phyloP scores from a whole-genome alignment of 2,888 invertebrate genomes.

The Metopia argyrocephala region DNA sequence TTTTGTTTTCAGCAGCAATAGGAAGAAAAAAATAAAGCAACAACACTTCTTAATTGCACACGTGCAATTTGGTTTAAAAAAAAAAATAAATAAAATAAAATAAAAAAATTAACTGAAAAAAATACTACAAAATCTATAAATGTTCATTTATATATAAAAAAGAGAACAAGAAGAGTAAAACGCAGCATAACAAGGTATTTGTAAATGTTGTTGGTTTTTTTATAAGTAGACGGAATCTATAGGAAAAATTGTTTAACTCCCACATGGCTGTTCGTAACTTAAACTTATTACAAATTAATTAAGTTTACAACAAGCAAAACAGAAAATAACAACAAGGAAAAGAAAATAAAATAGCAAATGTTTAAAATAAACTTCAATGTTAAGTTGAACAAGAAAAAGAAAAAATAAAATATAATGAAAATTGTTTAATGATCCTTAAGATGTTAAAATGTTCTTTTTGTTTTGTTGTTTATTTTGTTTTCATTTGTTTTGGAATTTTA shows the following conservation, averaged over 20 bases:
- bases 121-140: too few species aligned
- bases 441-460: slow-evolving; percentile 40
- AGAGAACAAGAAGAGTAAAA: too few species aligned
- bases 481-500: slow-evolving; percentile 1
- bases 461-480: slow-evolving; percentile 1
- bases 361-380: slow-evolving; percentile 18
- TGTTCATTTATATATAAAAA: too few species aligned
- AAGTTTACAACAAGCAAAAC: slow-evolving; percentile 46
- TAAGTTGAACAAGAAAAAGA: not conserved
- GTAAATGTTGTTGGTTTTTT: slow-evolving; percentile 16
- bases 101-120: slow-evolving; percentile 12
- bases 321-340: not conserved
- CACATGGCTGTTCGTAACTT: slow-evolving; percentile 23
- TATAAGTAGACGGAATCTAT: too few species aligned
- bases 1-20: slow-evolving; percentile 1
- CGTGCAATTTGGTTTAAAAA: slow-evolving; percentile 44
- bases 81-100: not conserved
- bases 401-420: slow-evolving; percentile 20
- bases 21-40: not conserved
- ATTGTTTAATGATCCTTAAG: slow-evolving; percentile 53
- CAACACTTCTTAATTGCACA: slow-evolving; percentile 51
- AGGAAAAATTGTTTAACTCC: slow-evolving; percentile 35
- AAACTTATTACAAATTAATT: slow-evolving; percentile 58
- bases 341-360: not conserved
- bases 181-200: slow-evolving; percentile 22